Evolutionary conservation across 2,797 vertebrate genomes (phyloP).

Genomic region (Esox masquinongy): DNA sequence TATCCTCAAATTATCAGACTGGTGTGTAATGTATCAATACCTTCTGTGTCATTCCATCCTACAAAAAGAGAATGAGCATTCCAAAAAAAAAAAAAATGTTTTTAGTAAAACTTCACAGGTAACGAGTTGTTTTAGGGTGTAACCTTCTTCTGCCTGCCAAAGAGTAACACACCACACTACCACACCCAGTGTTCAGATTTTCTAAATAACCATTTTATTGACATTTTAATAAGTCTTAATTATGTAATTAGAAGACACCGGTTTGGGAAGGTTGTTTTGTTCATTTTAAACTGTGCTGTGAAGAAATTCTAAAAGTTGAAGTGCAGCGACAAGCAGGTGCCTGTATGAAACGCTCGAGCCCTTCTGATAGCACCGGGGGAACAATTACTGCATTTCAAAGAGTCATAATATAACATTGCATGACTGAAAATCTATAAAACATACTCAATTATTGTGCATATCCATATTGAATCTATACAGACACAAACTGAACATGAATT

Average conservation of each 20-base stretch:
- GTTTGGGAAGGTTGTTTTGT: background rate
- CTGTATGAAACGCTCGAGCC: slow-evolving; percentile 1
- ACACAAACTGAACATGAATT: background rate
- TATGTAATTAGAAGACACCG: background rate
- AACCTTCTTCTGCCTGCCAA: background rate
- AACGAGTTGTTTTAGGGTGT: background rate
- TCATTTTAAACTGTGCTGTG: background rate
- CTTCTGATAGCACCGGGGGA: background rate
- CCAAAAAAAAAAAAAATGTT: too few species aligned
- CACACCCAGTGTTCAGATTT: background rate
- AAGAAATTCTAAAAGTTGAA: slow-evolving; percentile 11
- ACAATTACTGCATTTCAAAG: background rate
- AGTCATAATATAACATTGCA: slow-evolving; percentile 14
- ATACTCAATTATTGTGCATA: background rate
- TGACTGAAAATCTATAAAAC: background rate
- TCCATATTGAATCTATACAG: background rate
- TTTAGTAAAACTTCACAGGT: background rate
- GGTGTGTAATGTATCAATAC: too few species aligned
- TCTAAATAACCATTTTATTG: background rate
- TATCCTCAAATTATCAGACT: too few species aligned
- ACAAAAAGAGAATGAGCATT: too few species aligned
- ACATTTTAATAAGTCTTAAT: background rate
- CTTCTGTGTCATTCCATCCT: too few species aligned
- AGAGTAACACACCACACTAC: background rate
- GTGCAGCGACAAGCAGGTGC: slow-evolving; percentile 22